Evolutionary conservation across 2,888 invertebrate species (phyloP).

Genomic region (Punctoribates punctum): DNA sequence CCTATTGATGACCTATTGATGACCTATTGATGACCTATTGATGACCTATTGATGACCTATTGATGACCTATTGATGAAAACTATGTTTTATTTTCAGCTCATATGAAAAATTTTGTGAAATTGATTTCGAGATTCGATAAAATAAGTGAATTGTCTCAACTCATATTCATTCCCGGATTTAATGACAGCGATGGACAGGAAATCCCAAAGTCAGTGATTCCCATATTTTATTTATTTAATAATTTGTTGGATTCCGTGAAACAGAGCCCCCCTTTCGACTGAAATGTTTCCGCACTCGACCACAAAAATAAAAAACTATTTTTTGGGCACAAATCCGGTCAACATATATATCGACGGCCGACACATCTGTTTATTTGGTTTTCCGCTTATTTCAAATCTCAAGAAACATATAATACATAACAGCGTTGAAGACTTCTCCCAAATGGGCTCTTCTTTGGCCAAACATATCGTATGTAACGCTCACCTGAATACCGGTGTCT

Average conservation of each 20-base stretch:
- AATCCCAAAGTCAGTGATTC: not conserved
- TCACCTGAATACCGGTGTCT: slow-evolving; percentile 39
- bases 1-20: too few relatives aligned
- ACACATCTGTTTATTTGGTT: slow-evolving; percentile 34
- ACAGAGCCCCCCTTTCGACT: slow-evolving; percentile 1
- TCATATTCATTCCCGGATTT: slow-evolving; percentile 34
- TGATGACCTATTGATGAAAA: too few relatives aligned
- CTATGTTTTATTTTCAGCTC: slow-evolving; percentile 15
- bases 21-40: too few relatives aligned
- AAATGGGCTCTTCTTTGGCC: not conserved
- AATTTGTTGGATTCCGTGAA: not conserved
- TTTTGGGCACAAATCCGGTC: slow-evolving; percentile 42
- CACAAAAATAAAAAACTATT: slow-evolving; percentile 8
- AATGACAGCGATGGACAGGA: not conserved
- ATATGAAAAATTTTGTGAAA: slow-evolving; percentile 27
- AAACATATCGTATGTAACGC: slow-evolving; percentile 8
- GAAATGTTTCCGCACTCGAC: slow-evolving; percentile 38
- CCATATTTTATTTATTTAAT: not conserved
- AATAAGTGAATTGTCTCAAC: not conserved
- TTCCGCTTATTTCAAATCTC: not conserved
- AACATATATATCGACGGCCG: slow-evolving; percentile 36
- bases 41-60: too few relatives aligned
- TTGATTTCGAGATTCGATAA: not conserved
- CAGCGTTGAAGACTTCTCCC: not conserved
- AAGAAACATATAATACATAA: slow-evolving; percentile 27